Percentiles rank a stretch among this genome's conserved stretches.
These are phyloP conservation scores for Nycticebus coucang DNA, from an alignment of 2,113 vertebrate species.

Conservation along the genomic window DNA sequence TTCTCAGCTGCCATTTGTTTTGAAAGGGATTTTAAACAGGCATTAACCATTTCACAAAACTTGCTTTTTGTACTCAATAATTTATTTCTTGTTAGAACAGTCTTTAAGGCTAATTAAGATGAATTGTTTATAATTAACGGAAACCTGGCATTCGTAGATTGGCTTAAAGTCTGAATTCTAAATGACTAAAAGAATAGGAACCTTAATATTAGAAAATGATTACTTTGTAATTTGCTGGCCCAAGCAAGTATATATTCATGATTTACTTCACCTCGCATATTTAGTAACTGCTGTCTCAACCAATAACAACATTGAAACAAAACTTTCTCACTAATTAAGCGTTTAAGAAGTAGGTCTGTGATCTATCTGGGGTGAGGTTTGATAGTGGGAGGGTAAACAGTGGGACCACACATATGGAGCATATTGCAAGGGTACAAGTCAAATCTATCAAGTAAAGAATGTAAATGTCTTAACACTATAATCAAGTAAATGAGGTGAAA, in stretches of 20 bases:
- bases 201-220: slow-evolving; percentile 80
- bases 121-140: slow-evolving; percentile 84
- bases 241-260: slow-evolving; percentile 61
- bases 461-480: too few relatives aligned
- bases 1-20: slow-evolving; percentile 61
- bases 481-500: too few relatives aligned
- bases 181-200: slow-evolving; percentile 72
- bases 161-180: slow-evolving; percentile 77
- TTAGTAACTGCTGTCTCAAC: not conserved
- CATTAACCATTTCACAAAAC: slow-evolving; percentile 77
- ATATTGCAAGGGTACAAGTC: too few relatives aligned
- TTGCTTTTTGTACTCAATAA: slow-evolving; percentile 74
- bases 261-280: slow-evolving; percentile 36
- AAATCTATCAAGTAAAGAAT: too few relatives aligned
- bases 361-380: not conserved
- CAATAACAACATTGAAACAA: slow-evolving; percentile 48
- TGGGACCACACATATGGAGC: too few relatives aligned
- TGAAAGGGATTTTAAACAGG: slow-evolving; percentile 59
- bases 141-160: slow-evolving; percentile 78
- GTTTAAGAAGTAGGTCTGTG: not conserved
- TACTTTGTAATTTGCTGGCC: slow-evolving; percentile 70
- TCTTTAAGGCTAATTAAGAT: slow-evolving; percentile 83
- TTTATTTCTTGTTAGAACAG: slow-evolving; percentile 82
- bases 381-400: too few relatives aligned
- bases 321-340: slow-evolving; percentile 18